These are phyloP conservation scores for Oopsacas minuta DNA, from an alignment of 37 sponge, comb jelly and placozoan species.

Conservation along the genomic window DNA sequence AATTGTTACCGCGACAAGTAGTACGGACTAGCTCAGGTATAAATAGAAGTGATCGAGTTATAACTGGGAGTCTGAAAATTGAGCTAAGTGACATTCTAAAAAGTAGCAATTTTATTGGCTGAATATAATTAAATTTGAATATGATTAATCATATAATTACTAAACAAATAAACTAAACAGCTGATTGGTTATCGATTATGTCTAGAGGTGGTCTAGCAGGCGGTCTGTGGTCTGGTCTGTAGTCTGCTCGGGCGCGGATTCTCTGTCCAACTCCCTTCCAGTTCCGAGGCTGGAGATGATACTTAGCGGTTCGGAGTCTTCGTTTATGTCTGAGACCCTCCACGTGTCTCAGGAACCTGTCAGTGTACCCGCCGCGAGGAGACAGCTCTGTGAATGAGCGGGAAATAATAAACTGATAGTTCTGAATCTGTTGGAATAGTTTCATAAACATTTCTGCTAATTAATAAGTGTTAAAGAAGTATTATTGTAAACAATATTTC, in stretches of 20 bases:
- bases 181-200: too few species aligned
- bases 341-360: not conserved
- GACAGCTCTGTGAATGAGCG: not conserved
- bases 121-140: too few species aligned
- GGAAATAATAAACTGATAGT: too few species aligned
- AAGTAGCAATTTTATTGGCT: too few species aligned
- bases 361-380: not conserved
- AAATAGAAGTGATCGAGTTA: not conserved
- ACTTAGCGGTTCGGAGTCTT: not conserved
- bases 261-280: not conserved
- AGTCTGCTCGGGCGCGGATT: not conserved
- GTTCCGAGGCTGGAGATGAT: not conserved
- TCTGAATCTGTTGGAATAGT: too few species aligned
- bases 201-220: not conserved
- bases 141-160: too few species aligned
- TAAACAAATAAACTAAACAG: too few species aligned
- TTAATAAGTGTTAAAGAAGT: too few species aligned
- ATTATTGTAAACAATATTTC: too few species aligned
- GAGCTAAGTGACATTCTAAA: not conserved
- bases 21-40: not conserved
- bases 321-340: not conserved
- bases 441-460: too few species aligned
- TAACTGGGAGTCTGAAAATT: too few species aligned
- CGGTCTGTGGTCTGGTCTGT: not conserved
- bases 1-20: conserved; percentile 48